Evolutionary conservation across 2,888 invertebrate species (phyloP), one percentile per base, ranked within the genome.

Genomic region (Scaptomyza cyrtandrae): DNA sequence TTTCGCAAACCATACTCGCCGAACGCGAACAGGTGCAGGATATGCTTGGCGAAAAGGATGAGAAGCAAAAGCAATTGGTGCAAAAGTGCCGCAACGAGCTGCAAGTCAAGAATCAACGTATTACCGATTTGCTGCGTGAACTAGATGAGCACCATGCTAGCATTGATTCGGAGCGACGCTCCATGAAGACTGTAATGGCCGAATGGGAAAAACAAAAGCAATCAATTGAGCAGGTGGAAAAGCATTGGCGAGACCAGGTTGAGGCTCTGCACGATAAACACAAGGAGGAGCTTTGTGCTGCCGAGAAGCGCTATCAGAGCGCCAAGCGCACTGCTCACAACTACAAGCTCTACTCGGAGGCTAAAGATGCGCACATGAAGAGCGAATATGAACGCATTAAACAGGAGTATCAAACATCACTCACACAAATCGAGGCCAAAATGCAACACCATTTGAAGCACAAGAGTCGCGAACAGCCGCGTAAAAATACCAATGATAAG

Each of bases 341-440:
- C 86, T 95, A 95, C 85, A 95, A 95, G 94, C 93, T 94, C 71
- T 94, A 95, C 77, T 93, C 94, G 16, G 92, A 93, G 31, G 94
- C 95, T 74, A 95, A 94, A 79, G 95, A 95, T 66, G 93, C 93
- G 29, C 95, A 95, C 83, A 93, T 94, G 73, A 93, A 93, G 75
- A 93, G 93, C 63, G 95, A 95, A 89, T 93, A 94, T 87, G 94
- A 94, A 69, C 93, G 95, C 43, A 93, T 95, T 78, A 95, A 95
- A 80, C 93, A 93, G 43, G 94, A 94, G 71, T 95, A 95, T 67
- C 89, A 91, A 41, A 64, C 82, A 10, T 87, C 90, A 3, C 57
- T 91, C 35, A 67, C 86, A 5, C 90, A 90, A 57, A 86, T 92
- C 27, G 89, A 91, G 66, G 54, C 74, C 3, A 87, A 86, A 6